Conservation (phyloP, 1,140 invertebrate genomes). For the Bilobella aurantiaca region DNA sequence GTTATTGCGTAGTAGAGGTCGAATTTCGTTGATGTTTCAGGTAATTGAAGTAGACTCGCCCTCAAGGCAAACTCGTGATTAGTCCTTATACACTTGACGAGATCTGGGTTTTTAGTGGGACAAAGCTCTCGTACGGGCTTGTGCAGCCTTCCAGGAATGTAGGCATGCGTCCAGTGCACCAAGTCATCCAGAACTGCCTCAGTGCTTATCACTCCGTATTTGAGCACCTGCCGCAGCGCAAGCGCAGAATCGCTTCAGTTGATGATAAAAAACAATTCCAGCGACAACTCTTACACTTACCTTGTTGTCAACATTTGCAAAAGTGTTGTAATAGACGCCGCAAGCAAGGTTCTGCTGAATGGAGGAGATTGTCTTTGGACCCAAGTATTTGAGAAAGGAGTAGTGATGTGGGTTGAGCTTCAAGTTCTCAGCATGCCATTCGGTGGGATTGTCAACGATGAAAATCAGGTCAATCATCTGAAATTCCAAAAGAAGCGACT, state of each 20-base stretch:
- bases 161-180: constrained; percentile 78
- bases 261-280: no score
- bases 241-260: no score
- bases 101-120: constrained; percentile 39
- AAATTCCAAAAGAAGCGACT: no score
- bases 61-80: constrained; percentile 54
- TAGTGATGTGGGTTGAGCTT: constrained; percentile 75
- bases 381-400: constrained; percentile 64
- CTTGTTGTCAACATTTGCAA: constrained; percentile 57
- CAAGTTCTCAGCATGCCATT: constrained; percentile 82
- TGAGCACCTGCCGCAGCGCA: no score
- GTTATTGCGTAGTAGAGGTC: constrained; percentile 78
- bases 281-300: no score
- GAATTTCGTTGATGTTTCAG: constrained; percentile 76
- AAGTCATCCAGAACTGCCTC: constrained; percentile 75
- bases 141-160: constrained; percentile 86
- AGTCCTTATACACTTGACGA: constrained; percentile 42
- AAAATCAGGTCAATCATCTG: constrained; percentile 92
- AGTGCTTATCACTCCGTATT: constrained; percentile 88
- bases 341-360: constrained; percentile 78
- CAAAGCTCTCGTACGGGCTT: constrained; percentile 71
- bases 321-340: constrained; percentile 87
- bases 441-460: constrained; percentile 68
- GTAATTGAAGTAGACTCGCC: constrained; percentile 58
- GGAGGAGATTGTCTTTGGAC: constrained; percentile 56